These are phyloP conservation scores for Volucella inanis DNA, from an alignment of 2,888 invertebrate genomes.

Conservation along the genomic window DNA sequence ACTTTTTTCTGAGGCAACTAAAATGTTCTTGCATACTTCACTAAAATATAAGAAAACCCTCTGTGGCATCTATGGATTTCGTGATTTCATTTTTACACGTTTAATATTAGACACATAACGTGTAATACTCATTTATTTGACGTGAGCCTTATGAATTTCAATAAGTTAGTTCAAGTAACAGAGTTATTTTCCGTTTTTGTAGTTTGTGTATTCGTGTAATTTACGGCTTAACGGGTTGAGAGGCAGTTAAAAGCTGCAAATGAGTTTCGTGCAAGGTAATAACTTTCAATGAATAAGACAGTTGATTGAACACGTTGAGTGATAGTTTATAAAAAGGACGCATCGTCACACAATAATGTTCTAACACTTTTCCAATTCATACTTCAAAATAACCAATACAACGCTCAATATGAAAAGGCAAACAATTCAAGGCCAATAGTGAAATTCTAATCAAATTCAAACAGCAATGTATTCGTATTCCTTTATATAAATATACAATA, in stretches of 20 bases:
- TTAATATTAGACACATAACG: constrained; percentile 47
- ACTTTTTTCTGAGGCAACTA: constrained; percentile 36
- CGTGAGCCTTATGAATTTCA: constrained; percentile 43
- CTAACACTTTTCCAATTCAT: constrained; percentile 3
- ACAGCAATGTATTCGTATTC: not conserved
- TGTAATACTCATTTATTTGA: constrained; percentile 23
- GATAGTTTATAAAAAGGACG: constrained; percentile 39
- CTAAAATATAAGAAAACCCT: constrained; percentile 17
- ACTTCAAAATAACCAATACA: not conserved
- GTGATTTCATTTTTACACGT: constrained; percentile 65
- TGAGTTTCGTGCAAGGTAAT: constrained; percentile 61
- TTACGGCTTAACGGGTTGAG: constrained; percentile 38
- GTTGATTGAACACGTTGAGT: constrained; percentile 36
- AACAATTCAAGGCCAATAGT: constrained; percentile 11
- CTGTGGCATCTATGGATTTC: constrained; percentile 42
- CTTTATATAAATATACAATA: not conserved
- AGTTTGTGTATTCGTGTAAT: constrained; percentile 24
- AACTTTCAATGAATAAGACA: constrained; percentile 15
- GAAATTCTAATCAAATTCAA: not conserved
- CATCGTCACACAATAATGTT: constrained; percentile 18
- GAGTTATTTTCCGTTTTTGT: constrained; percentile 23
- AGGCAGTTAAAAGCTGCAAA: constrained; percentile 48
- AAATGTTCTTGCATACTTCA: not conserved
- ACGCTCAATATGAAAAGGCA: constrained; percentile 6
- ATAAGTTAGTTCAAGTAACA: constrained; percentile 41